Evolutionary conservation across 2,113 vertebrate species (phyloP).

Genomic region (Microcebus griseorufus): DNA sequence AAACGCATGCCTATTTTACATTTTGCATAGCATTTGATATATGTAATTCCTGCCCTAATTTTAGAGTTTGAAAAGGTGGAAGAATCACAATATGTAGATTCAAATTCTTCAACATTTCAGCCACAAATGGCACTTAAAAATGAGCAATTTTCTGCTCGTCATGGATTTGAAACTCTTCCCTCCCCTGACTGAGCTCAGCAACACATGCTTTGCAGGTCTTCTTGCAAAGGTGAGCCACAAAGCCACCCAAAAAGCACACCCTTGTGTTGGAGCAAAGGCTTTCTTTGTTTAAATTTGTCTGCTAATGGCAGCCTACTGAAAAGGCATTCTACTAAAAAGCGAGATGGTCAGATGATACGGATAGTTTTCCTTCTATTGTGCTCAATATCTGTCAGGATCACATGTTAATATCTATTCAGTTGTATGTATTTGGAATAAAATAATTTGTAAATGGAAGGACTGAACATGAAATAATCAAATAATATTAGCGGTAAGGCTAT

Average conservation of each 20-base stretch:
- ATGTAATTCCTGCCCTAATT: slow-evolving; percentile 73
- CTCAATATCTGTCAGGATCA: slow-evolving; percentile 69
- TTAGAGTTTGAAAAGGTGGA: slow-evolving; percentile 70
- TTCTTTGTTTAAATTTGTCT: slow-evolving; percentile 79
- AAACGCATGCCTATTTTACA: slow-evolving; percentile 78
- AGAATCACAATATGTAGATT: slow-evolving; percentile 58
- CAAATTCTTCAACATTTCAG: slow-evolving; percentile 72
- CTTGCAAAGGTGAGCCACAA: slow-evolving; percentile 56
- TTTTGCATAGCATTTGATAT: slow-evolving; percentile 70
- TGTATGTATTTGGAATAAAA: slow-evolving; percentile 79
- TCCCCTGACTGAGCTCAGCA: slow-evolving; percentile 45
- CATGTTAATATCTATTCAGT: slow-evolving; percentile 50
- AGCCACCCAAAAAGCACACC: slow-evolving; percentile 37
- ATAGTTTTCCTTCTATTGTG: slow-evolving; percentile 65
- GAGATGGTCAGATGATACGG: slow-evolving; percentile 47
- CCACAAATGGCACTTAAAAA: slow-evolving; percentile 37
- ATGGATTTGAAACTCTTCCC: slow-evolving; percentile 60
- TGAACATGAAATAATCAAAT: slow-evolving; percentile 75
- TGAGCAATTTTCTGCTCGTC: slow-evolving; percentile 15
- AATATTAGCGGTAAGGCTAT: slow-evolving; percentile 43
- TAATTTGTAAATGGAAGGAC: slow-evolving; percentile 77
- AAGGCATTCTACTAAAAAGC: not conserved
- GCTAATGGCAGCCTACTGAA: not conserved
- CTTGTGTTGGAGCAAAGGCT: slow-evolving; percentile 54
- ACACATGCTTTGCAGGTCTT: not conserved